phyloP scores from a whole-genome alignment of 2,797 vertebrate genomes.

The Avahi laniger region DNA sequence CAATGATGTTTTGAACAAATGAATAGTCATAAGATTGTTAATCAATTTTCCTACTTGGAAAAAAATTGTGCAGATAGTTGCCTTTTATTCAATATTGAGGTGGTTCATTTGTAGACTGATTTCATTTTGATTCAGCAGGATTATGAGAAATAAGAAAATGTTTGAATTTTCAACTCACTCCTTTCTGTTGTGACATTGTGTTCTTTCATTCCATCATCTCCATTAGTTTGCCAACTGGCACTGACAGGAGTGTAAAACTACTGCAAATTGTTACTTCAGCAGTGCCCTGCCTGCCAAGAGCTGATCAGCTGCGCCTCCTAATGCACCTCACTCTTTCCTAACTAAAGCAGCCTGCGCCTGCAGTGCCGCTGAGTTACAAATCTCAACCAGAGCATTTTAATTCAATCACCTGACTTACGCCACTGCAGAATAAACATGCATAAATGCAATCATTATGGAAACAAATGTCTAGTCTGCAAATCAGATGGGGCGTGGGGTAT shows the following conservation, averaged over 20 bases:
- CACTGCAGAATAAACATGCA: not conserved
- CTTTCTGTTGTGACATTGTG: constrained; percentile 64
- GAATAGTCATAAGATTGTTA: constrained; percentile 61
- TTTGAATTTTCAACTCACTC: constrained; percentile 39
- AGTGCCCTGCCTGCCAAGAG: constrained; percentile 51
- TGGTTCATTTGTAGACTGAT: constrained; percentile 55
- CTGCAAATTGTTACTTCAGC: constrained; percentile 49
- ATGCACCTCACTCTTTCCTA: not conserved
- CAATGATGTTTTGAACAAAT: constrained; percentile 66
- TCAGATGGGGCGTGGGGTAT: not conserved
- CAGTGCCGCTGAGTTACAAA: not conserved
- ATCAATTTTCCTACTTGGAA: constrained; percentile 63
- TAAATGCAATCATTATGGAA: constrained; percentile 16
- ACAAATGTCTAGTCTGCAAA: not conserved
- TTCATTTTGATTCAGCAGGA: constrained; percentile 58
- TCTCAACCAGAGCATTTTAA: not conserved
- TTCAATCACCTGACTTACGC: not conserved
- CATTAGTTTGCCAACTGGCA: constrained; percentile 38
- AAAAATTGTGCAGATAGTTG: constrained; percentile 20
- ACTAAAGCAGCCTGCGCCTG: not conserved
- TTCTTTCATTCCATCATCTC: constrained; percentile 47
- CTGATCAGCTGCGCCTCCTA: not conserved
- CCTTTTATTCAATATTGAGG: constrained; percentile 32
- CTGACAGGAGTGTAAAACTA: constrained; percentile 60
- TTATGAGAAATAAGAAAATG: constrained; percentile 54